Evolutionary conservation across 2,113 vertebrate species (phyloP), one percentile per base, ranked within the genome.

Genomic region (Actenoides lindsayi): DNA sequence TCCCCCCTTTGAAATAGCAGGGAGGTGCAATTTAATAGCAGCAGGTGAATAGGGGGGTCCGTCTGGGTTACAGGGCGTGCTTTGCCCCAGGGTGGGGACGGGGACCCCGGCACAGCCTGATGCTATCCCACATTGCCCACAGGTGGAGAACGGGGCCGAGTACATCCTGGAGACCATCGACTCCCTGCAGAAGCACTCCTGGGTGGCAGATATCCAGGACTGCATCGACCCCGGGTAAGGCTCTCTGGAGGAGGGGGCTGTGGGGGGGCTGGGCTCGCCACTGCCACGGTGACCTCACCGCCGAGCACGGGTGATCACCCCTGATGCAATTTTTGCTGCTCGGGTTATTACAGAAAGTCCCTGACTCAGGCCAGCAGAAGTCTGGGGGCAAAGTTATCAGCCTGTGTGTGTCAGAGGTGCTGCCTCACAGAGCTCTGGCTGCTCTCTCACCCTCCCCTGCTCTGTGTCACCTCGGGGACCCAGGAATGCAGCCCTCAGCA

Each of bases 141-240:
- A 98, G 98, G 99, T 99, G 94, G 99, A 99, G 97, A 99, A 99
- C 0, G 99, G 99, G 39, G 99, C 98, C 0, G 99, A 99, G 88
- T 99, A 99, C 95, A 99, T 99, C 97, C 97, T 99, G 98, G 99
- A 99, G 98, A 99, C 99, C 91, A 99, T 99, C 3, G 99, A 99
- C 97, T 99, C 99, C 0, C 98, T 99, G 92, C 99, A 99, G 98
- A 99, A 99, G 89, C 99, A 99, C 98, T 99, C 99, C 0, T 99
- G 99, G 99, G 99, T 99, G 84, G 99, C 99, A 0, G 99, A 99
- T 75, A 99, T 99, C 97, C 99, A 99, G 97, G 99, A 99, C 98
- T 99, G 99, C 94, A 99, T 99, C 23, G 99, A 99, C 94, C 99
- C 99, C 0, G 99, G 99, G 99, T 99, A 98, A 99, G 98, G 93